Conservation (phyloP, 2,888 invertebrate genomes). For the Phragmatobia fuliginosa region DNA sequence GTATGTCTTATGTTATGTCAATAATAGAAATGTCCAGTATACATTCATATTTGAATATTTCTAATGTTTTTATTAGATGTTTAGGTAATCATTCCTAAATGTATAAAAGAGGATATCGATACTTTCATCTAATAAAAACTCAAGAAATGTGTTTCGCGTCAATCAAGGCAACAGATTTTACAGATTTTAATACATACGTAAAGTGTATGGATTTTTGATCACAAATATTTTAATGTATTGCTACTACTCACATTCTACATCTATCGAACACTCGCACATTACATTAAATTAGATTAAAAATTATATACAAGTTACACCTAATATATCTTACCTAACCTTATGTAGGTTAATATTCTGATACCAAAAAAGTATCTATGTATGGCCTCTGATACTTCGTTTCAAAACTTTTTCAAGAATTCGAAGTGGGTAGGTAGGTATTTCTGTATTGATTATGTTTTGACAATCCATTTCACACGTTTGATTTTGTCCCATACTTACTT, state of each 20-base stretch:
- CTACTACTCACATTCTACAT: conserved; percentile 83
- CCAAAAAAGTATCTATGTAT: conserved; percentile 70
- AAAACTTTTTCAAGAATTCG: conserved; percentile 42
- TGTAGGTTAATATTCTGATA: conserved; percentile 64
- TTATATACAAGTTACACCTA: conserved; percentile 84
- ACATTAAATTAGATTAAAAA: conserved; percentile 82
- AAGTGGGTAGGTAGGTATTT: conserved; percentile 43
- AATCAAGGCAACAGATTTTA: conserved; percentile 20
- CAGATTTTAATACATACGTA: conserved; percentile 17
- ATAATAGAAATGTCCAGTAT: conserved; percentile 44
- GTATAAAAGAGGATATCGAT: conserved; percentile 17
- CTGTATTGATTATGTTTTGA: conserved; percentile 53
- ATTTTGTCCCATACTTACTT: conserved; percentile 45
- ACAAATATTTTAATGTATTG: conserved; percentile 64
- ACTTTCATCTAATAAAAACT: conserved; percentile 40
- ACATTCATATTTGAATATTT: conserved; percentile 28
- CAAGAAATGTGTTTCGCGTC: conserved; percentile 22
- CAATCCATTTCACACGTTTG: conserved; percentile 46
- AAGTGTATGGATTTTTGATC: conserved; percentile 48
- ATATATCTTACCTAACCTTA: conserved; percentile 75
- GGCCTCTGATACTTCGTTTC: conserved; percentile 66
- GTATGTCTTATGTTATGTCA: conserved; percentile 51
- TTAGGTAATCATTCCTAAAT: conserved; percentile 6
- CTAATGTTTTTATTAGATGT: conserved; percentile 36
- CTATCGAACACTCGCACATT: conserved; percentile 86